Conservation (phyloP, 2,888 invertebrate genomes). For the Kryphioiulus occultus region DNA sequence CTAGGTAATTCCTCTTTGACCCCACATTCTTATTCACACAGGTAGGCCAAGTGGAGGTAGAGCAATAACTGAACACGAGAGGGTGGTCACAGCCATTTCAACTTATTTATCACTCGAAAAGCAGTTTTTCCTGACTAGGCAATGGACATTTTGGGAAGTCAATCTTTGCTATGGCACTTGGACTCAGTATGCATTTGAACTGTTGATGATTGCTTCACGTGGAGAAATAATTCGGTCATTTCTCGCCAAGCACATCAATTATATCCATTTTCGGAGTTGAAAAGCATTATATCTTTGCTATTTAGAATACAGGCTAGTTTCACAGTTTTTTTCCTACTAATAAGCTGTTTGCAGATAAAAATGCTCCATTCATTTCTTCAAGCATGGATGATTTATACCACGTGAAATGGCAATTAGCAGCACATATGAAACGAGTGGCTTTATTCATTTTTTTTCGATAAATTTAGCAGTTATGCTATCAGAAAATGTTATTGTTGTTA, state of each 20-base stretch:
- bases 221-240: not conserved
- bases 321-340: not conserved
- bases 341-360: not conserved
- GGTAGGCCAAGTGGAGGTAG: not conserved
- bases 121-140: not conserved
- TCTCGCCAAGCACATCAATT: not conserved
- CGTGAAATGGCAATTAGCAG: not conserved
- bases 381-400: not conserved
- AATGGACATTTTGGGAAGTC: not conserved
- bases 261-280: not conserved
- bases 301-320: not conserved
- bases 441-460: not conserved
- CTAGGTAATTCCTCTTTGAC: slow-evolving; percentile 26
- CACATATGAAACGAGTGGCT: not conserved
- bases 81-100: slow-evolving; percentile 20
- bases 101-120: not conserved
- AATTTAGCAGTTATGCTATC: no score
- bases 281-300: not conserved
- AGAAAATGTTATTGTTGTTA: no score
- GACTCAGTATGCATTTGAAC: not conserved
- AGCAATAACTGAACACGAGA: slow-evolving; percentile 11
- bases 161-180: not conserved
- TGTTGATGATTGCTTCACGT: not conserved
- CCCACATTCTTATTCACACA: not conserved
- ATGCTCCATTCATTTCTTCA: not conserved